Conservation (phyloP, 2,888 invertebrate species). For the Drosophila neoperkinsi region DNA sequence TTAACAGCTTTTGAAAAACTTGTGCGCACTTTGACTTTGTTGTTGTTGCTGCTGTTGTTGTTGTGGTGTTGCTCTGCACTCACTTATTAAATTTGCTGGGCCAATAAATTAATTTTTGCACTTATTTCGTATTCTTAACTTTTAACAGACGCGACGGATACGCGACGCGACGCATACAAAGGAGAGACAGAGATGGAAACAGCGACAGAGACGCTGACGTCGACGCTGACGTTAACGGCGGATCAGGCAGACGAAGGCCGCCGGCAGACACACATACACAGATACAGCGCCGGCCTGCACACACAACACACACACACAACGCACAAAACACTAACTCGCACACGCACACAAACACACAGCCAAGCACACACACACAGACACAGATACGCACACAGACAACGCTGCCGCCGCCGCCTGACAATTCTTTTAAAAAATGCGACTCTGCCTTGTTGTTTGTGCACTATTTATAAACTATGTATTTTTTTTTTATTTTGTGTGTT, state of each 20-base stretch:
- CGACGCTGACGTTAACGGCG: slow-evolving; percentile 30
- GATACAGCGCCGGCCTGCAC: slow-evolving; percentile 46
- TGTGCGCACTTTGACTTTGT: slow-evolving; percentile 38
- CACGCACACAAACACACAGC: slow-evolving; percentile 27
- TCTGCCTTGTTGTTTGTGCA: slow-evolving; percentile 60
- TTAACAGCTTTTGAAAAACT: slow-evolving; percentile 34
- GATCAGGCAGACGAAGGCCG: slow-evolving; percentile 42
- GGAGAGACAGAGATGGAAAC: slow-evolving; percentile 15
- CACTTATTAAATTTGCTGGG: slow-evolving; percentile 65
- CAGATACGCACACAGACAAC: slow-evolving; percentile 42
- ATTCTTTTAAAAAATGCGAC: slow-evolving; percentile 62
- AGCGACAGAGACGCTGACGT: slow-evolving; percentile 19
- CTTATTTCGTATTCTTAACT: slow-evolving; percentile 62
- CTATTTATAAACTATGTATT: slow-evolving; percentile 74
- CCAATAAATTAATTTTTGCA: slow-evolving; percentile 67
- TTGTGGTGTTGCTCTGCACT: slow-evolving; percentile 34
- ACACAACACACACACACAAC: slow-evolving; percentile 33
- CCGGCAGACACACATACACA: slow-evolving; percentile 40
- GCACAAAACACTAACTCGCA: slow-evolving; percentile 22
- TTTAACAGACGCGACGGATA: slow-evolving; percentile 49
- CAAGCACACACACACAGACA: slow-evolving; percentile 32
- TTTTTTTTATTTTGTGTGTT: slow-evolving; percentile 22
- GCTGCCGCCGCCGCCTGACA: slow-evolving; percentile 64
- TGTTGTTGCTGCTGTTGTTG: slow-evolving; percentile 18
- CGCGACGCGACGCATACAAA: slow-evolving; percentile 45